Evolutionary conservation across 1,140 invertebrate genomes (phyloP), one percentile per base, ranked within the genome.

Genomic region (Dendrolimus kikuchii): DNA sequence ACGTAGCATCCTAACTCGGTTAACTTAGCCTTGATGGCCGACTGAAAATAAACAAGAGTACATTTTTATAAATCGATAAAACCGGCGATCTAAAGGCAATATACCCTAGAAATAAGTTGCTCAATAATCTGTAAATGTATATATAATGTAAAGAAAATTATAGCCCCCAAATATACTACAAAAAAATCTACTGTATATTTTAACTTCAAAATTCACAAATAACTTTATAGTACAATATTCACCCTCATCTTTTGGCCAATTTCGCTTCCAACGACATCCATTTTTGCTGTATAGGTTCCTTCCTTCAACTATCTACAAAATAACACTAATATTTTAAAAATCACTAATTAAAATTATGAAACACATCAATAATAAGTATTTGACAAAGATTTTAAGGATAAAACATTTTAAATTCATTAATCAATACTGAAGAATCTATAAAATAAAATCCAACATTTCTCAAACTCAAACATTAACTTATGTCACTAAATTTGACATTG

Each of bases 21-120:
- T n/a, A 98, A 86, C 80, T 98, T 98, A 37, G 96, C 96, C 86
- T 96, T 96, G 57, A 98, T 97, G 37, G 96, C 96, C 71, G 93
- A 94, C 95, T 95, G 81, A 74, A 91, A 91, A 63, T 57, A 76
- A 85, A 44, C 8, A 53, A 36, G 37, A 55, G 48, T 47, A 5
- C 40, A 60, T 51, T 23, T 38, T 39, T 40, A 56, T 10, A 46
- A n/a, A 46, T 23, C 37, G 6, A 47, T 7, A 47, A 47, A 1
- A 47, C 46, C 10, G 10, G 10, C 23, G 10, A 47, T 37, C 10
- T 46, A 46, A 9, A 10, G 23, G 46, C 8, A 6, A 37, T 37
- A 36, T 7, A 37, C 46, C 5, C 8, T 36, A 47, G 23, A 9
- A 46, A 46, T 2, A 23, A 23, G 23, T 23, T 23, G 23, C 3